Evolutionary conservation across 2,113 vertebrate species (phyloP).

Genomic region (Sprattus sprattus): DNA sequence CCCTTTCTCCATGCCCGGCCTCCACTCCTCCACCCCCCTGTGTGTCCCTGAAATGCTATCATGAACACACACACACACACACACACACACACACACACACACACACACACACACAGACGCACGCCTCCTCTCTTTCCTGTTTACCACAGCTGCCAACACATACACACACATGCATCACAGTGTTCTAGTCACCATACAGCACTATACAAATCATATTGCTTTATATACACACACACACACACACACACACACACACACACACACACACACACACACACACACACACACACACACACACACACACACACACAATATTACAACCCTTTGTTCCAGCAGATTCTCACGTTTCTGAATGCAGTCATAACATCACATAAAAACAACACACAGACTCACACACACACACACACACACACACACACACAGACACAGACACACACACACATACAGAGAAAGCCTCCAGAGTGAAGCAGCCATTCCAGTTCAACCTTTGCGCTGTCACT

Average conservation of each 20-base stretch:
- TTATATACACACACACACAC: not conserved
- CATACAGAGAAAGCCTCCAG: constrained; percentile 1
- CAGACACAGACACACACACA: not conserved
- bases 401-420: constrained; percentile 26
- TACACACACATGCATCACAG: not conserved
- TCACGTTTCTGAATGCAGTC: not conserved
- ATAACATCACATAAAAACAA: constrained; percentile 1
- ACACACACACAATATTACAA: too few species aligned
- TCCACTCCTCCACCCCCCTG: not conserved
- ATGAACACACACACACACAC: not conserved
- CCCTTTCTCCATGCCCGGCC: not conserved
- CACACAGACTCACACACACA: constrained; percentile 6
- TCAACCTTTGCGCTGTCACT: constrained; percentile 3
- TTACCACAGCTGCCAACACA: not conserved
- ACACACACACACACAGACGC: not conserved
- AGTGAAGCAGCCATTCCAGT: not conserved
- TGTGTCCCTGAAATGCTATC: not conserved
- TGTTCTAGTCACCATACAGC: too few species aligned
- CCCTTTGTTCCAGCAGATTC: not conserved
- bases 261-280: too few species aligned
- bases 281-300: too few species aligned
- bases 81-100: not conserved
- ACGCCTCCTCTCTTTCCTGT: not conserved
- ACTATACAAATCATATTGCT: too few species aligned
- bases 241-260: too few species aligned